Base-by-base conservation (phyloP, 2,888 invertebrate species). In the Archips crataeganus region DNA sequence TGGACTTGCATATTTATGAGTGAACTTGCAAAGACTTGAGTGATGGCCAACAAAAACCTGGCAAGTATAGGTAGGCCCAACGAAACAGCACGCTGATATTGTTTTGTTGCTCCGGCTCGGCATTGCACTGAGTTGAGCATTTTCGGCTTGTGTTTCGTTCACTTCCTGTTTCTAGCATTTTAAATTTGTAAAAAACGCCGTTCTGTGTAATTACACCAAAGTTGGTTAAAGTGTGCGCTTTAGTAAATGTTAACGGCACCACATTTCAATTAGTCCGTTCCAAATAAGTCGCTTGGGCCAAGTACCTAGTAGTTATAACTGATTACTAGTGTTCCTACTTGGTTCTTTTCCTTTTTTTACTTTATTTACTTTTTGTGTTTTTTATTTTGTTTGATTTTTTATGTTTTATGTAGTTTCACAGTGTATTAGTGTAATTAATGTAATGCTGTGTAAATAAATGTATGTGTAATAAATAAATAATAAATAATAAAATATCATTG, bases 1-100 rank as follows among this genome's bases (percentile, higher is more conserved):
- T 80, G 80, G 85, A 85, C 86, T 89, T 90, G 91, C 90, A 91
- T 90, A 91, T 91, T 91, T 90, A 91, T 91, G 91, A 91, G 88
- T 87, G 84, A 88, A 87, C 87, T 90, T 89, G 84, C 82, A 88
- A 89, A 90, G 88, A 89, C 89, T 89, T 88, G 90, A 90, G 88
- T 89, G 91, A 91, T 88, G 88, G 86, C 83, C 84, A 87, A 91
- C 89, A 88, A 90, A 89, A 90, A 90, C 80, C 80, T 86, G 83
- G 63, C 83, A 87, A 80, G 84, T n/a, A n/a, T n/a, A n/a, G n/a
- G n/a, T 84, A 86, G 85, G 82, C 85, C 79, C 82, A 80, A 77
- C 74, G 81, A 78, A 81, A 79, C 73, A 77, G 78, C 83, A 80
- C 79, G 80, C 81, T 80, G 82, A 79, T 81, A 82, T 80, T 75